A percentile compares a stretch with the other conserved stretches of the same genome.
phyloP scores from a whole-genome alignment of 2,888 invertebrate genomes.

The Pharmacophagus antenor region DNA sequence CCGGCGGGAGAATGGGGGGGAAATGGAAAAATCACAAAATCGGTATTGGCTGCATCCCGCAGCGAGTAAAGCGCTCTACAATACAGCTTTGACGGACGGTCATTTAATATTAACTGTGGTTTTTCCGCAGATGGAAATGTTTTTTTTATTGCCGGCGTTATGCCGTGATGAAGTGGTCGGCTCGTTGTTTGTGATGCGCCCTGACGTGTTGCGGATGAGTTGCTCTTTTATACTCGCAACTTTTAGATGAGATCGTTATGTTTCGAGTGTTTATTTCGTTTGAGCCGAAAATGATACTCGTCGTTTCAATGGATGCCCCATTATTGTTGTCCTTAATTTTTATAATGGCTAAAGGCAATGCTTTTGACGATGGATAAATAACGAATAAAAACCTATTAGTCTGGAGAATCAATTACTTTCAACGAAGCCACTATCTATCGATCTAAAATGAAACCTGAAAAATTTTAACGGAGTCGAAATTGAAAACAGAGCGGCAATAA shows the following conservation, averaged over 20 bases:
- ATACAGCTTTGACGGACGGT: slow-evolving; percentile 79
- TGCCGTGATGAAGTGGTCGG: slow-evolving; percentile 76
- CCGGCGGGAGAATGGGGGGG: slow-evolving; percentile 37
- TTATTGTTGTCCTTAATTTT: slow-evolving; percentile 8
- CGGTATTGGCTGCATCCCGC: slow-evolving; percentile 74
- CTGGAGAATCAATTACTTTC: slow-evolving; percentile 49
- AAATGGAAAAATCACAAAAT: slow-evolving; percentile 74
- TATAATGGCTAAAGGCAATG: background rate
- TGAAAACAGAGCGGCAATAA: slow-evolving; percentile 67
- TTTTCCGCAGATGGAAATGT: slow-evolving; percentile 79
- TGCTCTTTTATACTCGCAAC: slow-evolving; percentile 68
- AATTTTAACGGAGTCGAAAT: slow-evolving; percentile 58
- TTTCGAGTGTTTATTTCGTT: slow-evolving; percentile 54
- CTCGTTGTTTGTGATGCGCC: slow-evolving; percentile 72
- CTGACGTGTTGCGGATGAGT: slow-evolving; percentile 68
- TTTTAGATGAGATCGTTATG: slow-evolving; percentile 58
- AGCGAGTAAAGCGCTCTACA: slow-evolving; percentile 66
- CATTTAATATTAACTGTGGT: slow-evolving; percentile 81
- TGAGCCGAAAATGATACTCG: slow-evolving; percentile 3
- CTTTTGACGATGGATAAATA: background rate
- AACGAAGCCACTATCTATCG: slow-evolving; percentile 38
- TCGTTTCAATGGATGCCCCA: slow-evolving; percentile 8
- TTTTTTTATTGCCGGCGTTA: slow-evolving; percentile 74
- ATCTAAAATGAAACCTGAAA: slow-evolving; percentile 41
- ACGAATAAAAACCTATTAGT: slow-evolving; percentile 2